Conservation (phyloP, 2,113 vertebrate species). For the Oreocharis arfaki region DNA sequence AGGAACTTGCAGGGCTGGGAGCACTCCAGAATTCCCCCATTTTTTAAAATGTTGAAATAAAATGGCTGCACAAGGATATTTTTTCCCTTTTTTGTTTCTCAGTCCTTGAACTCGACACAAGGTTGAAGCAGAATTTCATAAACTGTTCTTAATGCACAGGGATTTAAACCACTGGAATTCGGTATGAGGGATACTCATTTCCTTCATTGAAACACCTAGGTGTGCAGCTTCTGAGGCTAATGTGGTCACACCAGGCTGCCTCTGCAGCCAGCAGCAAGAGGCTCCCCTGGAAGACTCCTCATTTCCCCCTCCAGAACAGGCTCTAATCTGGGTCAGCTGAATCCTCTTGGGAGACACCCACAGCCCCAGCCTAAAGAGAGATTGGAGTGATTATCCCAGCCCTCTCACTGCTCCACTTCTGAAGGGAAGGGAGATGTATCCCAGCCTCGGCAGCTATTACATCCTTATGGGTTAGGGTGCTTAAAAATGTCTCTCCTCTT, state of each 20-base stretch:
- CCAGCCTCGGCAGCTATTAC: constrained; percentile 5
- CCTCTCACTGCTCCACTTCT: constrained; percentile 9
- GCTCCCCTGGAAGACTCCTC: background rate
- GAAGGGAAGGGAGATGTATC: constrained; percentile 23
- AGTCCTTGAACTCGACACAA: background rate
- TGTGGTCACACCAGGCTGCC: background rate
- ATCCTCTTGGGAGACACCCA: background rate
- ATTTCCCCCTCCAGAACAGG: background rate
- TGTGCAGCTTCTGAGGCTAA: background rate
- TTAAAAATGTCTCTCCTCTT: background rate
- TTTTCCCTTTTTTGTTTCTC: background rate
- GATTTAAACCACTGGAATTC: background rate
- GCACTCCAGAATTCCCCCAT: background rate
- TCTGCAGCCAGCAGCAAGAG: background rate
- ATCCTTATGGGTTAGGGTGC: constrained; percentile 11
- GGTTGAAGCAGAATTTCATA: background rate
- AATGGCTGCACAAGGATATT: background rate
- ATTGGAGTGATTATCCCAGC: constrained; percentile 36
- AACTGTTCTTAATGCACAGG: background rate
- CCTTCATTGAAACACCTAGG: background rate
- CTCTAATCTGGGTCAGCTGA: background rate
- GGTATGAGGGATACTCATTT: background rate
- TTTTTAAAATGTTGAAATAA: background rate
- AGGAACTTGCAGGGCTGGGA: background rate
- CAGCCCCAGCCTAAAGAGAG: background rate